Evolutionary conservation across 2,888 invertebrate species (phyloP), one percentile per base, ranked within the genome.

Genomic region (Girardia tigrina): DNA sequence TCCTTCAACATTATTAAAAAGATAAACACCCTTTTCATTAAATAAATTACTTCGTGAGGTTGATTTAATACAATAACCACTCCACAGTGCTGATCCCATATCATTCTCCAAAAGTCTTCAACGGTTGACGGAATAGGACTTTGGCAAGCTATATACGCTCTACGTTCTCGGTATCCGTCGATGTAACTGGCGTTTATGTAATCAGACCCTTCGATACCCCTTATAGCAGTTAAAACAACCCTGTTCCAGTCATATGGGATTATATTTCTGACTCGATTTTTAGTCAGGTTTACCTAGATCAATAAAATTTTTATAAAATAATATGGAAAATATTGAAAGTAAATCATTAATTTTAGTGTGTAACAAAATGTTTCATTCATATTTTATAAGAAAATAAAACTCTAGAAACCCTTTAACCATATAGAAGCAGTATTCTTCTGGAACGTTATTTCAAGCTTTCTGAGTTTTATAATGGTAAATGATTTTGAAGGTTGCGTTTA

Each of bases 261-360:
- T 0, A 98, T 97, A 84, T 98, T 98, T 26, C 97, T 97, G 83
- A 98, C 97, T 72, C 97, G 90, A 86, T 99, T 98, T 85, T 99
- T 99, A n/a, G 94, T 91, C 82, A 97, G 95, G 85, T 98, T 98
- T 29, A 91, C 56, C 56, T 56, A n/a, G n/a, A n/a, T n/a, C n/a
- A n/a, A n/a, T n/a, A n/a, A n/a, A n/a, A n/a, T n/a, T n/a, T n/a
- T n/a, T n/a, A n/a, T n/a, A n/a, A n/a, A n/a, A n/a, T n/a, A n/a
- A n/a, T n/a, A n/a, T n/a, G n/a, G n/a, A n/a, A n/a, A n/a, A n/a
- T n/a, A n/a, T n/a, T n/a, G n/a, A n/a, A n/a, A n/a, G n/a, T n/a
- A n/a, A n/a, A n/a, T n/a, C n/a, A n/a, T n/a, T n/a, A n/a, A n/a
- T n/a, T n/a, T n/a, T n/a, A n/a, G n/a, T n/a, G n/a, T n/a, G n/a